These are phyloP conservation scores for Sebastolobus altivelis DNA, from an alignment of 2,797 vertebrate genomes.

Conservation along the genomic window DNA sequence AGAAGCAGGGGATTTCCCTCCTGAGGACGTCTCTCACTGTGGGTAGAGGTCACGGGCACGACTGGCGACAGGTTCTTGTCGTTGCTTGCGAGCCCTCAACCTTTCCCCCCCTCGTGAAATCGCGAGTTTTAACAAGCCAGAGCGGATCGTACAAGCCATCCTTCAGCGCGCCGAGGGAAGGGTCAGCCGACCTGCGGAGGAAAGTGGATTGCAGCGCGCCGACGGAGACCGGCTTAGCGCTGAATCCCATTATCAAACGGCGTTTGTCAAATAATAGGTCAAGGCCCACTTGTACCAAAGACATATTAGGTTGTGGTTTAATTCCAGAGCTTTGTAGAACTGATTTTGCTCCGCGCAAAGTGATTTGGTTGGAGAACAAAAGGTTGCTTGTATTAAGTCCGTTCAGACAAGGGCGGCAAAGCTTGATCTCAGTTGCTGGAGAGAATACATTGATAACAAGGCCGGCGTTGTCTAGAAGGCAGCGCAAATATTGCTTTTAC, in stretches of 20 bases:
- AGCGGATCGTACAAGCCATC: constrained; percentile 59
- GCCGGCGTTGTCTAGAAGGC: constrained; percentile 1
- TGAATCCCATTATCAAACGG: constrained; percentile 77
- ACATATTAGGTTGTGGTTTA: constrained; percentile 70
- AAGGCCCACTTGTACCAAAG: constrained; percentile 70
- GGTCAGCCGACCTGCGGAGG: constrained; percentile 68
- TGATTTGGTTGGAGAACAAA: constrained; percentile 48
- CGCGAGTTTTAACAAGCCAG: constrained; percentile 70
- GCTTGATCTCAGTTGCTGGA: constrained; percentile 30
- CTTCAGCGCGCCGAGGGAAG: constrained; percentile 67
- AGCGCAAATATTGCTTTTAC: constrained; percentile 2
- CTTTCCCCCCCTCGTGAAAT: constrained; percentile 64
- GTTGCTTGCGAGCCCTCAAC: constrained; percentile 37
- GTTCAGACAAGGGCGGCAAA: constrained; percentile 32
- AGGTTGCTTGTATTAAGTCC: constrained; percentile 39
- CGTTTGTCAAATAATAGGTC: constrained; percentile 76
- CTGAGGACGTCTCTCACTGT: constrained; percentile 26
- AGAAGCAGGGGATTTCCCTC: constrained; percentile 9
- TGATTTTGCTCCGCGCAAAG: constrained; percentile 46
- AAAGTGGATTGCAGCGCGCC: constrained; percentile 66
- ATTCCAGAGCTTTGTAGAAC: constrained; percentile 60
- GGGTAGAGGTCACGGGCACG: constrained; percentile 38
- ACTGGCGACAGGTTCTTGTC: constrained; percentile 55
- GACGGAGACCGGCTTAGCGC: constrained; percentile 66
- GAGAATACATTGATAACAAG: constrained; percentile 19